Evolutionary conservation across 2,797 vertebrate species (phyloP), one percentile per base, ranked within the genome.

Genomic region (Clamator glandarius): DNA sequence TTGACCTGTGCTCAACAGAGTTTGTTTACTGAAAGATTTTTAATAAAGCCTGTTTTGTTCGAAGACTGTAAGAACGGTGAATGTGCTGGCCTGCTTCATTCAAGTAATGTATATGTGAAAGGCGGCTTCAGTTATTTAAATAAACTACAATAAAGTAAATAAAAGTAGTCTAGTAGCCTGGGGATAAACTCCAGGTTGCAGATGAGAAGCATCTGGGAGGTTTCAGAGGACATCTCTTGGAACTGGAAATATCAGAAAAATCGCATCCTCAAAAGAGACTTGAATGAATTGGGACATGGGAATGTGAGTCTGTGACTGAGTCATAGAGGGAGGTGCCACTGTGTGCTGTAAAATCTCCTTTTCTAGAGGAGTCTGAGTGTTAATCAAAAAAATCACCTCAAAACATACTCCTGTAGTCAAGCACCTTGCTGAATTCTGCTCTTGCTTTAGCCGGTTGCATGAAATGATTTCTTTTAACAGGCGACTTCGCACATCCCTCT

Each of bases 11-110:
- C 58, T 88, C 4, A 1, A 51, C 41, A 33, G 46, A 80, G 44
- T 67, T 90, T 70, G 36, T 94, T 95, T 87, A 44, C 67, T 70
- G 36, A 6, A 84, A 55, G 74, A 23, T 79, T 81, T 93, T 94
- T 73, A 92, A 63, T 93, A 84, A 87, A 51, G 28, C 63, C 66
- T 85, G 39, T 87, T 88, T 46, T 18, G 4, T 91, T 89, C 81
- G 87, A 86, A 78, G 80, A 7, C 18, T 1, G 0, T 33, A 50
- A 64, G 77, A 69, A 54, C 46, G 77, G 77, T 44, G 50, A 1
- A n/a, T 15, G 58, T 12, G 18, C 29, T 44, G 28, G 23, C 55
- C 50, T 61, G 66, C 79, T 77, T 88, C 76, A 26, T 76, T 86
- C 70, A 57, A 8, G 19, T 76, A n/a, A 46, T 15, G 29, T 82